These are phyloP conservation scores for Charadrius vociferus DNA, from an alignment of 2,113 vertebrate genomes.

Conservation along the genomic window DNA sequence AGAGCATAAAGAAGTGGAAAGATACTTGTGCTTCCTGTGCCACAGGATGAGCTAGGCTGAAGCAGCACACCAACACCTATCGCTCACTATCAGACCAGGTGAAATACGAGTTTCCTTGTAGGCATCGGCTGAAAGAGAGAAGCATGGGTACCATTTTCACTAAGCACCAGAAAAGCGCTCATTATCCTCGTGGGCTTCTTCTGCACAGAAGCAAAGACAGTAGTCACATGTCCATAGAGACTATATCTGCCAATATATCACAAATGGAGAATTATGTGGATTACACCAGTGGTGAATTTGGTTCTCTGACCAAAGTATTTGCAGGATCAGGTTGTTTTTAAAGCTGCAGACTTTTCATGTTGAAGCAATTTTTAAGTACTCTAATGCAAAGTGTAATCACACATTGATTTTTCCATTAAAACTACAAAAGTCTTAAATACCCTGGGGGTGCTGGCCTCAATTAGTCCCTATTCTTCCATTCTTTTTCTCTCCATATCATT, in stretches of 20 bases:
- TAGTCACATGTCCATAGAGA: neutral
- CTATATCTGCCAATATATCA: neutral
- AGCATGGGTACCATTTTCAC: accelerated
- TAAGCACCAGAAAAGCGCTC: neutral
- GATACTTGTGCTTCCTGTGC: neutral
- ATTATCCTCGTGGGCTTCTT: neutral
- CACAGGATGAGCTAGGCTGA: neutral
- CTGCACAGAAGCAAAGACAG: neutral
- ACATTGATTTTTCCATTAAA: slow-evolving; percentile 69
- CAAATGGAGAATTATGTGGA: neutral
- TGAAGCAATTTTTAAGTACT: slow-evolving; percentile 39
- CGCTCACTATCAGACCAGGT: neutral
- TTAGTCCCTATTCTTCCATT: slow-evolving; percentile 39
- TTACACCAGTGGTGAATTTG: neutral
- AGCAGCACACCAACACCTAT: accelerated
- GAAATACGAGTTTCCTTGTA: neutral
- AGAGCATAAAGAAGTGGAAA: neutral
- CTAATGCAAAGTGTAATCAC: slow-evolving; percentile 53
- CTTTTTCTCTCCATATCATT: slow-evolving; percentile 24
- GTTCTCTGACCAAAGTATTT: neutral
- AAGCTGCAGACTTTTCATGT: neutral
- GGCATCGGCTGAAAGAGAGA: neutral
- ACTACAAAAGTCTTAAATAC: slow-evolving; percentile 57
- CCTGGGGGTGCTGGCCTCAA: slow-evolving; percentile 26
- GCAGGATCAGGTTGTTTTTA: neutral